phyloP scores from a whole-genome alignment of 2,888 invertebrate species.

The Netelia inedita region DNA sequence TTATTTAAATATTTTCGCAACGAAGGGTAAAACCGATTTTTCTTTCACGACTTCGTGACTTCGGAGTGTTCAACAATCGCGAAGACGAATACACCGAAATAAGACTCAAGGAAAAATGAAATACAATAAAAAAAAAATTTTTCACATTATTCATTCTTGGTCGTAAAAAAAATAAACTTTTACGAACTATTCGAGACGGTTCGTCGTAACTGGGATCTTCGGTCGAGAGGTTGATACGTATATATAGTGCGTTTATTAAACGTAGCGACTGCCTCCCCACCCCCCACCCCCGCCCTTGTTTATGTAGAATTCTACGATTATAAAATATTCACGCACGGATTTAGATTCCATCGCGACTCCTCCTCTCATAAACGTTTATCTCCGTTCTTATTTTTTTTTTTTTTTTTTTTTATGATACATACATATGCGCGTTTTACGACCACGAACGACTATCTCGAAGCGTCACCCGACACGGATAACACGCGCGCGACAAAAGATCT shows the following conservation, averaged over 20 bases:
- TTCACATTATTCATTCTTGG: not conserved
- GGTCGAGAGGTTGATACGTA: not conserved
- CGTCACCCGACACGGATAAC: not conserved
- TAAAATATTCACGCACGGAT: constrained; percentile 38
- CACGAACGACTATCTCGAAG: constrained; percentile 29
- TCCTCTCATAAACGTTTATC: constrained; percentile 45
- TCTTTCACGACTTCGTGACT: not conserved
- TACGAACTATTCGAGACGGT: not conserved
- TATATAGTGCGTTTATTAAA: not conserved
- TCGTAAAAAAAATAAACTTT: not conserved
- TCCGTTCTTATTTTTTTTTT: constrained; percentile 22
- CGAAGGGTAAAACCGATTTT: not conserved
- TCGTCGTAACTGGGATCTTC: not conserved
- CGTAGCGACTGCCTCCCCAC: too few species aligned
- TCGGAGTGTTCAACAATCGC: not conserved
- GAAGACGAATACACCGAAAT: not conserved
- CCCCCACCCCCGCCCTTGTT: not conserved
- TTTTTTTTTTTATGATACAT: constrained; percentile 39
- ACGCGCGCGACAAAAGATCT: constrained; percentile 10
- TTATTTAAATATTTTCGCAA: not conserved
- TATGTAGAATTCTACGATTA: constrained; percentile 12
- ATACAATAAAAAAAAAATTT: not conserved
- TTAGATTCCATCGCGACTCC: constrained; percentile 30
- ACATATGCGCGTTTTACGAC: constrained; percentile 49
- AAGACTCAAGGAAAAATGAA: not conserved